Conservation (phyloP, 2,888 invertebrate genomes). For the Sarcophaga caerulescens region DNA sequence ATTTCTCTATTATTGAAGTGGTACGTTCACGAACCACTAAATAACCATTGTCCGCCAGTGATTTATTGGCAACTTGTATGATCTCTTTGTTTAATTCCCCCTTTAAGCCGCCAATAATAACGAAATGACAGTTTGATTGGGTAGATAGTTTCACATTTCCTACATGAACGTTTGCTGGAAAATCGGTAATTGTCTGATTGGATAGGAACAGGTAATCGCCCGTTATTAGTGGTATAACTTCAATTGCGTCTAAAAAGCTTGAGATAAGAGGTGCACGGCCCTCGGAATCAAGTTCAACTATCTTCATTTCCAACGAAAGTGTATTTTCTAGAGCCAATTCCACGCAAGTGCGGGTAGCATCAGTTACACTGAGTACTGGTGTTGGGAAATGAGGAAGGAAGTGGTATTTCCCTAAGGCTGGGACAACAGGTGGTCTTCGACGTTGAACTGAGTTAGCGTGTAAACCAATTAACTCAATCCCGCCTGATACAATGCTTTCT, state of each 20-base stretch:
- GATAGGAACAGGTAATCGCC: constrained; percentile 84
- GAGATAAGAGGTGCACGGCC: constrained; percentile 82
- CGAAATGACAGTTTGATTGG: constrained; percentile 77
- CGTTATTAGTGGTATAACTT: constrained; percentile 87
- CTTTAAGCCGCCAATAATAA: constrained; percentile 74
- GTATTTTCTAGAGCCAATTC: constrained; percentile 89
- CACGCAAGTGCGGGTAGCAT: constrained; percentile 84
- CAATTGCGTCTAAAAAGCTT: constrained; percentile 83
- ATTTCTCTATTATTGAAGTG: constrained; percentile 81
- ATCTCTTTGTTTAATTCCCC: constrained; percentile 72
- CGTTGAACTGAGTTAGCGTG: constrained; percentile 89
- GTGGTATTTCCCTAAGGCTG: constrained; percentile 88
- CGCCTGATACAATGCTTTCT: constrained; percentile 84
- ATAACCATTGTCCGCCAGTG: constrained; percentile 84
- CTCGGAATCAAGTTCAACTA: constrained; percentile 83
- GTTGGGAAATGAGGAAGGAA: constrained; percentile 85
- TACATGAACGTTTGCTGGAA: constrained; percentile 83
- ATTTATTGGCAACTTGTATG: constrained; percentile 81
- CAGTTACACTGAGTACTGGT: constrained; percentile 75
- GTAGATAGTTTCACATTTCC: constrained; percentile 84
- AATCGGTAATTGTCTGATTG: constrained; percentile 73
- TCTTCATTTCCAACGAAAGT: constrained; percentile 84
- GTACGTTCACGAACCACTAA: constrained; percentile 84
- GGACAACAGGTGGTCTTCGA: constrained; percentile 86
- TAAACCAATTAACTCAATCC: constrained; percentile 89